Base-by-base conservation (phyloP, 2,797 vertebrate genomes). In the Florisuga fusca region DNA sequence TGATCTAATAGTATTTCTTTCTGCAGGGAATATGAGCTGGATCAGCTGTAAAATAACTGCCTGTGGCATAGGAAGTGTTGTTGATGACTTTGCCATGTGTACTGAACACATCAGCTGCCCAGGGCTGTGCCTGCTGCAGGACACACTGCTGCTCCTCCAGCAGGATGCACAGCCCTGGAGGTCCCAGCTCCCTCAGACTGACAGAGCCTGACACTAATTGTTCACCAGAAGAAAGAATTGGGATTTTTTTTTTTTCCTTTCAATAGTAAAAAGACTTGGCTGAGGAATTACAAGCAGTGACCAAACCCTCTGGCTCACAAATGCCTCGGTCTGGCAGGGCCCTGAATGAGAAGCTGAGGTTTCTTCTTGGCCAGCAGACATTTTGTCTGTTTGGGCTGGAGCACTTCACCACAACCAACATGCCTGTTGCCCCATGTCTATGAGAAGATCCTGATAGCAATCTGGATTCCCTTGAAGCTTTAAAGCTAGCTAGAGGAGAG, bases 1-100 rank as follows among this genome's bases (percentile, higher is more conserved):
- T 89, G 23, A 45, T 63, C n/a, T 76, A 74, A 77, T 2, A 36
- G 36, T 25, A 19, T 36, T 74, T 51, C 31, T 51, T 81, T 69
- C 72, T 14, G 15, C 96, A 99, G 99, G 98, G 50, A 98, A 93
- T 72, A 96, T 98, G 83, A 98, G 98, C 87, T 99, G 99, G 98
- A 97, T 99, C 61, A 98, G 91, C 90, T 98, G 98, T 95, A 98
- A 98, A 95, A 97, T 78, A n/a, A 43, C 95, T 22, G 94, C 97
- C 3, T 98, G 97, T 64, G 98, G 98, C 15, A 88, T 98, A n/a
- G n/a, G 5, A 96, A 95, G 94, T 33, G 91, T 97, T 75, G 97
- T 98, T 69, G 97, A 98, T 7, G 98, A 99, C 93, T 98, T 99
- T 81, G 98, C 97, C 89, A 94, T 97, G 76, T 98, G 98, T 43